A percentile compares a stretch with the other conserved stretches of the same genome.
Conservation (phyloP, 92 coral and sea anemone genomes). For the Epizoanthus scotinus region DNA sequence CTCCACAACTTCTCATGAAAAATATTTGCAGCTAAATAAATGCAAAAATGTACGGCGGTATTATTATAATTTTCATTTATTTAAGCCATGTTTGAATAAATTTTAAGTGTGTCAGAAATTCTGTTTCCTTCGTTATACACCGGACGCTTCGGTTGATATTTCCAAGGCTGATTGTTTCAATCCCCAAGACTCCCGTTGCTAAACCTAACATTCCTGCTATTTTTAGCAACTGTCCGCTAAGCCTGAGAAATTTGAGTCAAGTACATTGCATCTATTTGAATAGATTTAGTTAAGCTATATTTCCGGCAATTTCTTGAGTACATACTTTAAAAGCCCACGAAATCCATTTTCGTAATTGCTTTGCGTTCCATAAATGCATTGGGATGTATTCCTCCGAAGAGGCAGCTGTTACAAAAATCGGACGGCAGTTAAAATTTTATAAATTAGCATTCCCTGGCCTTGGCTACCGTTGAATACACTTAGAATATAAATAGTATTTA, state of each 20-base stretch:
- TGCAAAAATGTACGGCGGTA: background rate
- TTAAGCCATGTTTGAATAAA: background rate
- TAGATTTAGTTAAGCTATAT: background rate
- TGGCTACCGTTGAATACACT: background rate
- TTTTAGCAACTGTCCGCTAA: background rate
- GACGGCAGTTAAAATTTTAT: constrained; percentile 6
- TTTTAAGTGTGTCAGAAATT: no score
- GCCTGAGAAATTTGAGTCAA: background rate
- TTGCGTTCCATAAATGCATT: background rate
- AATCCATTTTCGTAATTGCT: no score
- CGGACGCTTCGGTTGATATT: background rate
- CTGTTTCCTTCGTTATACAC: no score
- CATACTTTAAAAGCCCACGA: background rate
- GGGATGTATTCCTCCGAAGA: background rate
- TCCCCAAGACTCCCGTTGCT: background rate
- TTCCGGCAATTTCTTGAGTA: background rate
- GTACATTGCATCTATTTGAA: background rate
- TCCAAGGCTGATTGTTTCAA: background rate
- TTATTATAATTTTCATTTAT: background rate
- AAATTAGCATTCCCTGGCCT: constrained; percentile 9
- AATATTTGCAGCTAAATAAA: background rate
- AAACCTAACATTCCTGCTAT: background rate
- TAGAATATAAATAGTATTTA: constrained; percentile 4
- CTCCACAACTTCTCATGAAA: background rate
- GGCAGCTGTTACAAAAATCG: constrained; percentile 20